Base-by-base conservation (phyloP, 2,797 vertebrate species). In the Poecilia velifera region DNA sequence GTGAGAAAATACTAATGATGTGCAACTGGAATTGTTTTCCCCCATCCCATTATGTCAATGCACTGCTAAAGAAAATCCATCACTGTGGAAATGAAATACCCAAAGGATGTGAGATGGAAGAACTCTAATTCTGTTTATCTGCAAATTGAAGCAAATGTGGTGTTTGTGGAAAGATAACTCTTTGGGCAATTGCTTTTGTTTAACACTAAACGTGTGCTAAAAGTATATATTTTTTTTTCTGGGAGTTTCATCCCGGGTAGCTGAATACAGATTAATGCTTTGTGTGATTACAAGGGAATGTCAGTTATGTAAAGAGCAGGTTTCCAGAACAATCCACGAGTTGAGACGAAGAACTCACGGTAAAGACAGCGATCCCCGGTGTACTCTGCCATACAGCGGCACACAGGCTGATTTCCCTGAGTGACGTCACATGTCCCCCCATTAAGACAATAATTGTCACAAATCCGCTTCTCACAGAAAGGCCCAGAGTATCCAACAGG, bases 281-380 rank as follows among this genome's bases (percentile, higher is more conserved):
- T 66, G 78, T 76, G 74, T 53, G 25, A 79, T 43, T 79, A 41
- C 66, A 55, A 64, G 75, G 71, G 46, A 43, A 80, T 70, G 79
- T 78, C 86, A 84, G 76, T 82, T 59, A 84, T 34, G 43, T 45
- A n/a, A 76, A 75, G 66, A 79, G 46, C 36, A 59, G 57, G 57
- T 3, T 20, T 3, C n/a, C 57, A 66, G 55, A 74, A 75, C 55
- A 8, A 34, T 3, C n/a, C 49, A 36, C 0, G 6, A 39, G 43
- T 16, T 25, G 6, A 14, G 7, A 10, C 14, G 72, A 31, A 53
- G 55, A 71, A 98, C 98, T 99, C 92, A 99, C 98, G 98, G 83
- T 96, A 96, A 73, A 98, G 96, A 86, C 98, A 99, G 71, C 97
- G 97, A 87, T 99, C 98, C 72, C 98, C 98, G 0, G 98, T 98